Evolutionary conservation across 2,888 invertebrate genomes (phyloP).

Genomic region (Dryobota labecula): DNA sequence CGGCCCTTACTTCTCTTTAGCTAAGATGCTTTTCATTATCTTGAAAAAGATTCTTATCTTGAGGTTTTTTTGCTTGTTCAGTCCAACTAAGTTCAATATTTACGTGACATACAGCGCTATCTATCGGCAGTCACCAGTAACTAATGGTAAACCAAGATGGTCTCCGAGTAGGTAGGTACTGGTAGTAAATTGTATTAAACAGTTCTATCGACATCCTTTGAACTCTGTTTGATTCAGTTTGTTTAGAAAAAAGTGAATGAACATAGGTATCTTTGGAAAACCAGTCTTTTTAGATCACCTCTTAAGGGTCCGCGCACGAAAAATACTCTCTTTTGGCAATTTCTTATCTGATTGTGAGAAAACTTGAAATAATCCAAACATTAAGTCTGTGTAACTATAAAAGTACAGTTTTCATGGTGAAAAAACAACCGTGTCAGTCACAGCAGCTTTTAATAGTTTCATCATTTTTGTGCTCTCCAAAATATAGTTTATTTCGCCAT

Average conservation of each 20-base stretch:
- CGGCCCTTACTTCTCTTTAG: no score
- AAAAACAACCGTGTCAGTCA: no score
- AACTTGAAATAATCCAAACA: no score
- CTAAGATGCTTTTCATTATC: neutral
- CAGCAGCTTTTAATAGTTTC: no score
- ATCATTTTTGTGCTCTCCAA: no score
- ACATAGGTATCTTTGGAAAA: neutral
- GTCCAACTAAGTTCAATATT: neutral
- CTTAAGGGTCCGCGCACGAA: neutral
- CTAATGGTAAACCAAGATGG: neutral
- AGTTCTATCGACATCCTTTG: neutral
- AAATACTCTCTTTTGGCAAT: no score
- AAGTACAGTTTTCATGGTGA: no score
- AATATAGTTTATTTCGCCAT: no score
- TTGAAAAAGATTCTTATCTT: neutral
- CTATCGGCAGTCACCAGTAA: constrained; percentile 22
- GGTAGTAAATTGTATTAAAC: neutral
- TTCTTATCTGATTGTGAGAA: no score
- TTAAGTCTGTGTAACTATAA: no score
- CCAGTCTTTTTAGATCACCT: neutral
- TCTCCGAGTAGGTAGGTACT: neutral
- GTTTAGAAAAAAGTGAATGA: neutral
- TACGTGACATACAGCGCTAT: constrained; percentile 20
- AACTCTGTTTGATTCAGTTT: neutral
- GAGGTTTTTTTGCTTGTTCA: neutral